phyloP scores from a whole-genome alignment of 2,888 invertebrate species.

The Drosophila limbata region DNA sequence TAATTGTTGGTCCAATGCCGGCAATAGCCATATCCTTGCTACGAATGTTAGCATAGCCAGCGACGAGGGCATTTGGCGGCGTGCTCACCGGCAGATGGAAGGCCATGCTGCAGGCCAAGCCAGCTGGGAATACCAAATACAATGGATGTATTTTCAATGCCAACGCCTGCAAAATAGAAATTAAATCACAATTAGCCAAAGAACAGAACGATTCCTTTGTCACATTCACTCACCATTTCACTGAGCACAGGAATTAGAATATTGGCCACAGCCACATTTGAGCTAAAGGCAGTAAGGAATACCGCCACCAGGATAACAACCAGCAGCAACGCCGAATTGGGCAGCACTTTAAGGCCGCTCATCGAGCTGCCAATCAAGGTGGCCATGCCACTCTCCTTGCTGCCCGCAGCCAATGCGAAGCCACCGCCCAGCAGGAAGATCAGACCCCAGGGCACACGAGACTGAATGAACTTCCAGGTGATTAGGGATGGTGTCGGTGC shows the following conservation, averaged over 20 bases:
- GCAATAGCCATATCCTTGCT: slow-evolving; percentile 92
- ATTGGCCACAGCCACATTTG: slow-evolving; percentile 96
- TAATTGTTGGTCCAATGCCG: slow-evolving; percentile 91
- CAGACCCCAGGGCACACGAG: slow-evolving; percentile 96
- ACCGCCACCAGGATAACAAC: slow-evolving; percentile 92
- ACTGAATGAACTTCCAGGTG: slow-evolving; percentile 93
- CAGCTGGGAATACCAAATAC: slow-evolving; percentile 95
- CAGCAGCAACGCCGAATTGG: slow-evolving; percentile 89
- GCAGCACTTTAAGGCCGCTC: slow-evolving; percentile 88
- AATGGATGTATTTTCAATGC: slow-evolving; percentile 92
- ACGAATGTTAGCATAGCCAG: slow-evolving; percentile 92
- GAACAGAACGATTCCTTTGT: neutral
- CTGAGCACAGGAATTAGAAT: slow-evolving; percentile 94
- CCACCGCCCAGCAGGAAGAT: slow-evolving; percentile 95
- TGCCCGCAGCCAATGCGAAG: slow-evolving; percentile 95
- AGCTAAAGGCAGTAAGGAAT: slow-evolving; percentile 94
- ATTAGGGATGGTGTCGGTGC: slow-evolving; percentile 90
- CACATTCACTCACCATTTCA: slow-evolving; percentile 88
- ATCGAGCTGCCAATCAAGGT: slow-evolving; percentile 90
- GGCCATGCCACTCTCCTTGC: slow-evolving; percentile 92
- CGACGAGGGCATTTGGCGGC: slow-evolving; percentile 97
- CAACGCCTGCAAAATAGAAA: slow-evolving; percentile 87
- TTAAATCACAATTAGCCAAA: neutral
- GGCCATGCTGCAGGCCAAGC: slow-evolving; percentile 95
- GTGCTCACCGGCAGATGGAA: slow-evolving; percentile 98